Percentiles rank a stretch among this genome's conserved stretches.
Conservation (phyloP, 2,888 invertebrate species). For the Hydrotaea diabolus region DNA sequence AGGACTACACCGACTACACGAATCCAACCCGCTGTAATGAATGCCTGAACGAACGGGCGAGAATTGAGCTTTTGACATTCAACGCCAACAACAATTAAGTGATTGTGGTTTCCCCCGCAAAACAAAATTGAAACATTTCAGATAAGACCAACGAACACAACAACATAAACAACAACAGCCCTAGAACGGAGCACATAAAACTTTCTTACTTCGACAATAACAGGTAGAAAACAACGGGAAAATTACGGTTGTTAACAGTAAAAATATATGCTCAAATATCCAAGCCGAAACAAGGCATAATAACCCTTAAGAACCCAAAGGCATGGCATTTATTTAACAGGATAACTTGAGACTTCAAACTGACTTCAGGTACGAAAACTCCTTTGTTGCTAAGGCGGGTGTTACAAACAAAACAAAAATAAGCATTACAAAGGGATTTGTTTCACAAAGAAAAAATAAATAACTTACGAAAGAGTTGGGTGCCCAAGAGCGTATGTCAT, state of each 20-base stretch:
- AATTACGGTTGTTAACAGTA: background rate
- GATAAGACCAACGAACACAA: conserved; percentile 14
- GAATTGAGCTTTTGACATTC: conserved; percentile 50
- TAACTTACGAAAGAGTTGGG: no score
- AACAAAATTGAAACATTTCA: conserved; percentile 43
- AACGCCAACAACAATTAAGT: conserved; percentile 58
- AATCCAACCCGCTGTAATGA: background rate
- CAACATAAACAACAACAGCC: conserved; percentile 7
- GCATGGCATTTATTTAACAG: background rate
- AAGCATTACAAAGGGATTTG: no score
- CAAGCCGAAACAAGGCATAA: background rate
- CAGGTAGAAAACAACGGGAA: background rate
- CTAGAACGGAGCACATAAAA: background rate
- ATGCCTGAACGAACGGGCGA: background rate
- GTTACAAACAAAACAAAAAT: no score
- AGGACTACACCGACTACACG: background rate
- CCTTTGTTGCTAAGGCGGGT: no score
- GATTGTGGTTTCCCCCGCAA: conserved; percentile 48
- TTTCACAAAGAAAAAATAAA: no score
- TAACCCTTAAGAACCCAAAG: background rate
- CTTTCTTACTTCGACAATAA: conserved; percentile 2
- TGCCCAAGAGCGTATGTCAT: no score
- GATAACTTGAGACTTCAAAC: background rate
- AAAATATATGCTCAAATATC: background rate
- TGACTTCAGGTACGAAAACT: no score